A percentile compares a stretch with the other conserved stretches of the same genome.
phyloP scores from a whole-genome alignment of 2,888 invertebrate genomes.

The Sclerodermus sp. region DNA sequence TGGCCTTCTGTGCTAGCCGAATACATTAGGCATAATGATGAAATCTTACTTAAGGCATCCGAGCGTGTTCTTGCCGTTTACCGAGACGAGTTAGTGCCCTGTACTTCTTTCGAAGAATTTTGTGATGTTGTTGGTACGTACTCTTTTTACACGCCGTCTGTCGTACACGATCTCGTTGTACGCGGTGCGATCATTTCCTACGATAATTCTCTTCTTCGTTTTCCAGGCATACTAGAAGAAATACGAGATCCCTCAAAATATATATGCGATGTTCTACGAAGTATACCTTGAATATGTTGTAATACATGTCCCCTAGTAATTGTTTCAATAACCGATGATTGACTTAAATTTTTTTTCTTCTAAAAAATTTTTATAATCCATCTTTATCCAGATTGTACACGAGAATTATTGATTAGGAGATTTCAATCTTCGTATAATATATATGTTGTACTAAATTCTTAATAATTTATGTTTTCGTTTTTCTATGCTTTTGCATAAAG shows the following conservation, averaged over 20 bases:
- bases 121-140: slow-evolving; percentile 84
- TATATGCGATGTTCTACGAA: slow-evolving; percentile 61
- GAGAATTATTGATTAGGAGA: no score
- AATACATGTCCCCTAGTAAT: no score
- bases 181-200: not conserved
- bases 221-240: slow-evolving; percentile 67
- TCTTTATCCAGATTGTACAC: no score
- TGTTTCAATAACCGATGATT: no score
- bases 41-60: slow-evolving; percentile 82
- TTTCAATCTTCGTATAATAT: no score
- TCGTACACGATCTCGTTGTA: not conserved
- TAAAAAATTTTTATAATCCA: no score
- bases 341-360: no score
- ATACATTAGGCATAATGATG: slow-evolving; percentile 92
- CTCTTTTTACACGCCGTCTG: not conserved
- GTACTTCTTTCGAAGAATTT: slow-evolving; percentile 88
- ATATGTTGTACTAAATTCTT: no score
- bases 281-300: slow-evolving; percentile 41
- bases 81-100: slow-evolving; percentile 87
- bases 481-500: no score
- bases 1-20: slow-evolving; percentile 91
- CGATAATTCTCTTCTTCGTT: slow-evolving; percentile 12
- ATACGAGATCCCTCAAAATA: slow-evolving; percentile 68
- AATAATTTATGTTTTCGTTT: no score
- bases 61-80: slow-evolving; percentile 80